Conservation (phyloP, 2,113 vertebrate species). For the Pterophyllum scalare region DNA sequence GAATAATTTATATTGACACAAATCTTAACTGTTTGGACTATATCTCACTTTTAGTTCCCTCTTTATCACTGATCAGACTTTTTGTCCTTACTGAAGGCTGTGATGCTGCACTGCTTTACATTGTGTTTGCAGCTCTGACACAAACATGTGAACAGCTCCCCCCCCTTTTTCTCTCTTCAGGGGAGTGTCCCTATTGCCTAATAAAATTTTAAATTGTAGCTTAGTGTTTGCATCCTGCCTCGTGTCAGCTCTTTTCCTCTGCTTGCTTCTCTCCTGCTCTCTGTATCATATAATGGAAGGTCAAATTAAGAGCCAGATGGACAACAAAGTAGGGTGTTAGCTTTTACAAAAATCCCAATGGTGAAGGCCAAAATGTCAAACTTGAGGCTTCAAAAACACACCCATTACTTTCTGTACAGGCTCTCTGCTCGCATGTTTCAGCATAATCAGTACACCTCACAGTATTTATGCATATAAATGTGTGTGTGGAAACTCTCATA, state of each 20-base stretch:
- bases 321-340: not conserved
- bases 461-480: not conserved
- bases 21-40: no score
- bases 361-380: not conserved
- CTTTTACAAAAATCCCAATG: not conserved
- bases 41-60: not conserved
- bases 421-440: not conserved
- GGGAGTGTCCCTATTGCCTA: not conserved
- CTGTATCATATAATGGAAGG: not conserved
- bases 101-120: no score
- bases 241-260: not conserved
- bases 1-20: no score
- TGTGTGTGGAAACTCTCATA: not conserved
- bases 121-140: no score
- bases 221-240: not conserved
- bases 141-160: no score
- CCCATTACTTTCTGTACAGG: not conserved
- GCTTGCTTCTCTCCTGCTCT: not conserved
- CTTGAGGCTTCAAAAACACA: not conserved
- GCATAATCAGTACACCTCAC: not conserved
- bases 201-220: not conserved
- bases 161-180: not conserved
- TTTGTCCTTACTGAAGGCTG: no score
- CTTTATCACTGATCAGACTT: no score
- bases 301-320: no score